Conservation (phyloP, 2,797 vertebrate genomes). For the Sebastes diploproa region DNA sequence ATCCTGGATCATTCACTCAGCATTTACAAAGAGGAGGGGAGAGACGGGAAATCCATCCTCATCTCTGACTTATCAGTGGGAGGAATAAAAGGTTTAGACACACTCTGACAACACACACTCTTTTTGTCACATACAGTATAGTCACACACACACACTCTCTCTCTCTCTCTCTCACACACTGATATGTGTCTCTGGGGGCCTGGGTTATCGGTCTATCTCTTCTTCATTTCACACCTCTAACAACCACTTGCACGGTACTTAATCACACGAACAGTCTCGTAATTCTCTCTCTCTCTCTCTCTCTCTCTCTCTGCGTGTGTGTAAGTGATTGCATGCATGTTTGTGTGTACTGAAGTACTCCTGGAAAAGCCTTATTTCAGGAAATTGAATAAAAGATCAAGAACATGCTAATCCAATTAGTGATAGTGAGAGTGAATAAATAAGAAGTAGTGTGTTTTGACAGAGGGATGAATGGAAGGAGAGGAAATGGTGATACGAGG, state of each 20-base stretch:
- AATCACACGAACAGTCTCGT: constrained; percentile 46
- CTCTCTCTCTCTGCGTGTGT: neutral
- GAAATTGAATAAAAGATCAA: constrained; percentile 25
- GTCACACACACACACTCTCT: too few relatives aligned
- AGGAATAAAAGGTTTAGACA: constrained; percentile 37
- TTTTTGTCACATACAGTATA: neutral
- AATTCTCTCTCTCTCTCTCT: constrained; percentile 21
- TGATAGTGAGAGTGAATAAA: neutral
- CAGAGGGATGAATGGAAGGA: neutral
- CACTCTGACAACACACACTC: constrained; percentile 18
- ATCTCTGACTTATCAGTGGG: constrained; percentile 39
- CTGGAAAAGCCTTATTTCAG: constrained; percentile 19
- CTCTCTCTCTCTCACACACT: neutral
- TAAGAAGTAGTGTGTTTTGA: neutral
- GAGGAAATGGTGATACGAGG: neutral
- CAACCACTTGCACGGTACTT: constrained; percentile 50
- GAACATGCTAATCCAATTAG: constrained; percentile 20
- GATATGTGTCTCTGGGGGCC: constrained; percentile 17
- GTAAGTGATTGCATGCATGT: neutral
- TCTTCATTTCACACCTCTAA: constrained; percentile 71
- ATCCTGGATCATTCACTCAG: constrained; percentile 24
- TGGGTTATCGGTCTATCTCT: constrained; percentile 51
- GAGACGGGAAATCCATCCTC: constrained; percentile 32
- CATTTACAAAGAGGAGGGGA: constrained; percentile 7
- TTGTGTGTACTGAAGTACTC: neutral